Conservation (phyloP, 2,113 vertebrate species). For the Spermophilus dauricus region DNA sequence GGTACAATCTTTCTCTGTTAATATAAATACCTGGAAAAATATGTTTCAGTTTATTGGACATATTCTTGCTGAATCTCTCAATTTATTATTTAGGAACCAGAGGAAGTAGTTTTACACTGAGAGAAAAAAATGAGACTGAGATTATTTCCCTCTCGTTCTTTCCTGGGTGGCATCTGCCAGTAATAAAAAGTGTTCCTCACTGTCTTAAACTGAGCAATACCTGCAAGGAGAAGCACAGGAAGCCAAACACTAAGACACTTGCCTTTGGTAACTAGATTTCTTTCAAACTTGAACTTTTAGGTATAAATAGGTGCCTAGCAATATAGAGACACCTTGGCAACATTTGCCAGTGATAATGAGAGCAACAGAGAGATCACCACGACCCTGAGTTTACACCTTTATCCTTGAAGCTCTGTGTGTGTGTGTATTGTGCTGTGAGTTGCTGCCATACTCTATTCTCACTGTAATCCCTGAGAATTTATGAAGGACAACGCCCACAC, state of each 20-base stretch:
- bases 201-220: slow-evolving; percentile 26
- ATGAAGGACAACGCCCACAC: background rate
- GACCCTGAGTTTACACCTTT: background rate
- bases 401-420: background rate
- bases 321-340: background rate
- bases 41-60: slow-evolving; percentile 5
- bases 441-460: background rate
- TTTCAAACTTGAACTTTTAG: background rate
- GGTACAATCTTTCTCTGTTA: background rate
- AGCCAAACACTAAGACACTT: background rate
- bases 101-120: slow-evolving; percentile 20
- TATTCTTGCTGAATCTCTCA: slow-evolving; percentile 13
- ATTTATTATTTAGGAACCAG: background rate
- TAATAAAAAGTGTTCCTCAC: background rate
- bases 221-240: background rate
- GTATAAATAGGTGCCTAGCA: background rate
- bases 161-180: background rate
- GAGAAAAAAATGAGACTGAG: background rate
- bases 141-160: background rate
- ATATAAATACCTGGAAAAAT: slow-evolving; percentile 12
- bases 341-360: background rate
- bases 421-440: background rate
- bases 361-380: background rate
- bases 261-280: background rate
- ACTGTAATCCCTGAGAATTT: background rate